Conservation (phyloP, 2,113 vertebrate species). For the Camarhynchus parvulus region DNA sequence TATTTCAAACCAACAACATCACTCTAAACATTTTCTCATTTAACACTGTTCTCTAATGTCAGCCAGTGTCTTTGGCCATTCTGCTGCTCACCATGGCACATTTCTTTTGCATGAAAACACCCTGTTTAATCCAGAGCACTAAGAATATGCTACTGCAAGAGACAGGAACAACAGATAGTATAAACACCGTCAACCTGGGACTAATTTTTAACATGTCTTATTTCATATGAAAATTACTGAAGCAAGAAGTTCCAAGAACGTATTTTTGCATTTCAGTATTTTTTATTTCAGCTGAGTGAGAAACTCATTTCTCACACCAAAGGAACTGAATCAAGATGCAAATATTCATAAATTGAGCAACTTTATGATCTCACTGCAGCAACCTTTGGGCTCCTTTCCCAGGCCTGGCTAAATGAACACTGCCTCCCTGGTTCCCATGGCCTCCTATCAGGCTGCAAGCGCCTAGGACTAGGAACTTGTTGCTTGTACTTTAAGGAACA, state of each 20-base stretch:
- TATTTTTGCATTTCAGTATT: not conserved
- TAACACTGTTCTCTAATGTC: not conserved
- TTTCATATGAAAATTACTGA: not conserved
- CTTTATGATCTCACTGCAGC: not conserved
- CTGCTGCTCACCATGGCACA: not conserved
- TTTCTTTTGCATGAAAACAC: not conserved
- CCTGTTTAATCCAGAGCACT: not conserved
- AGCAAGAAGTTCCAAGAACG: not conserved
- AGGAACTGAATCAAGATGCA: not conserved
- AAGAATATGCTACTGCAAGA: not conserved
- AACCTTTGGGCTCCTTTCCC: not conserved
- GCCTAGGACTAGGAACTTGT: not conserved
- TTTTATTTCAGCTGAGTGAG: not conserved
- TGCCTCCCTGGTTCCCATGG: not conserved
- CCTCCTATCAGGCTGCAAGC: not conserved
- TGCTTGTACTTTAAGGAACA: not conserved
- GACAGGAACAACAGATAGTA: not conserved
- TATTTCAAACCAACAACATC: slow-evolving; percentile 5
- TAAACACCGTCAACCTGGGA: not conserved
- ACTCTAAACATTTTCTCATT: not conserved
- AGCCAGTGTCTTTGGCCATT: not conserved
- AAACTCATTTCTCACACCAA: not conserved
- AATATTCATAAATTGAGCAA: not conserved
- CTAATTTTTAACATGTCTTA: not conserved
- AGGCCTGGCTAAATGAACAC: not conserved